These are phyloP conservation scores for Coenobita brevimanus DNA, from an alignment of 1,140 invertebrate species.

Conservation along the genomic window DNA sequence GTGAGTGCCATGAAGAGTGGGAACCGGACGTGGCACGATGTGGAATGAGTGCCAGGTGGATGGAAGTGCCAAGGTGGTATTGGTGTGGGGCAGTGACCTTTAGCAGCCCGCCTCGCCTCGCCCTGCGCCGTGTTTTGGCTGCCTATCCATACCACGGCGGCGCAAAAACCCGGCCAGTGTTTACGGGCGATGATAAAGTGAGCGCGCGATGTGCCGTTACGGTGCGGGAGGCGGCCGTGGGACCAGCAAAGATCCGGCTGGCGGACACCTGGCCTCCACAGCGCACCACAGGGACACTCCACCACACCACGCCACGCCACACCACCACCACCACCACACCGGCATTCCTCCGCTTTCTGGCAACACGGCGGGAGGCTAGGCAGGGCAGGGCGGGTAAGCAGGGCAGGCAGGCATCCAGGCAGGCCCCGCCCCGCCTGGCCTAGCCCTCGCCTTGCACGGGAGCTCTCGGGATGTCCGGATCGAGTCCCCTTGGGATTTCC, in stretches of 20 bases:
- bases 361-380: not conserved
- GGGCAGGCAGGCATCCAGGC: not conserved
- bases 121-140: no score
- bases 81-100: no score
- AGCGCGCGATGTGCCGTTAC: slow-evolving; percentile 34
- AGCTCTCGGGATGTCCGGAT: slow-evolving; percentile 60
- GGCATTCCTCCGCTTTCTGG: not conserved
- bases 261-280: slow-evolving; percentile 42
- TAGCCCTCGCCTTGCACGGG: slow-evolving; percentile 39
- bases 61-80: no score
- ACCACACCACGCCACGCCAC: not conserved
- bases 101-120: no score
- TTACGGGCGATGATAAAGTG: slow-evolving; percentile 42
- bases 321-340: not conserved
- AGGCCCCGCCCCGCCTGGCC: slow-evolving; percentile 30
- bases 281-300: slow-evolving; percentile 14
- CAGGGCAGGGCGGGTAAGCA: not conserved
- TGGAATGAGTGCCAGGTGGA: no score
- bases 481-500: slow-evolving; percentile 57
- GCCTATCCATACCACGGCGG: no score
- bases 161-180: not conserved
- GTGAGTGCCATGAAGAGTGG: no score
- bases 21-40: no score
- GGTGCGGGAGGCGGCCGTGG: slow-evolving; percentile 41
- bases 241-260: slow-evolving; percentile 43